Percentiles rank a stretch among this genome's conserved stretches.
These are phyloP conservation scores for Vanessa atalanta DNA, from an alignment of 1,140 invertebrate species.

Conservation along the genomic window DNA sequence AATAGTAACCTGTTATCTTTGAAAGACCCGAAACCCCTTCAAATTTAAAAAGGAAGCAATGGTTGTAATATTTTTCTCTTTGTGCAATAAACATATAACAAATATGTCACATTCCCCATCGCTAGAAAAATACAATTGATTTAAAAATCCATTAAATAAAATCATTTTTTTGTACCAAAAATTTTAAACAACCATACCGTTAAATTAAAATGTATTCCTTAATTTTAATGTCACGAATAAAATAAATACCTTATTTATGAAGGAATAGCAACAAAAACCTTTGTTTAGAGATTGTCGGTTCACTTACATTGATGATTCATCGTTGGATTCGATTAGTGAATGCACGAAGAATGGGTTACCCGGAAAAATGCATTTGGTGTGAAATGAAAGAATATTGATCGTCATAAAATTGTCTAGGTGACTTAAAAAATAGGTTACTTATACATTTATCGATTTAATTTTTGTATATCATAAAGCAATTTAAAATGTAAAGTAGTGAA, in stretches of 20 bases:
- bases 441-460: neutral
- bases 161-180: too few species aligned
- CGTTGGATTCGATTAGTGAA: conserved; percentile 58
- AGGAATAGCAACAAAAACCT: conserved; percentile 43
- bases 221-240: too few species aligned
- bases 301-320: conserved; percentile 71
- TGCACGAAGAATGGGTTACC: conserved; percentile 59
- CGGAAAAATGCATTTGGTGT: conserved; percentile 46
- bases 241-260: too few species aligned
- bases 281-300: conserved; percentile 59
- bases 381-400: conserved; percentile 33
- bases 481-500: neutral
- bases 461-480: neutral
- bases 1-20: neutral
- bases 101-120: too few species aligned
- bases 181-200: too few species aligned
- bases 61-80: too few species aligned
- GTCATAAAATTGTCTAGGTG: conserved; percentile 5
- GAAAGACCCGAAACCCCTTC: neutral
- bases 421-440: neutral
- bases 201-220: too few species aligned
- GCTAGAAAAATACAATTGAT: too few species aligned
- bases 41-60: too few species aligned
- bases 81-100: too few species aligned
- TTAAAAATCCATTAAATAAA: too few species aligned